Base-by-base conservation (phyloP, 2,797 vertebrate genomes). In the Luscinia megarhynchos region DNA sequence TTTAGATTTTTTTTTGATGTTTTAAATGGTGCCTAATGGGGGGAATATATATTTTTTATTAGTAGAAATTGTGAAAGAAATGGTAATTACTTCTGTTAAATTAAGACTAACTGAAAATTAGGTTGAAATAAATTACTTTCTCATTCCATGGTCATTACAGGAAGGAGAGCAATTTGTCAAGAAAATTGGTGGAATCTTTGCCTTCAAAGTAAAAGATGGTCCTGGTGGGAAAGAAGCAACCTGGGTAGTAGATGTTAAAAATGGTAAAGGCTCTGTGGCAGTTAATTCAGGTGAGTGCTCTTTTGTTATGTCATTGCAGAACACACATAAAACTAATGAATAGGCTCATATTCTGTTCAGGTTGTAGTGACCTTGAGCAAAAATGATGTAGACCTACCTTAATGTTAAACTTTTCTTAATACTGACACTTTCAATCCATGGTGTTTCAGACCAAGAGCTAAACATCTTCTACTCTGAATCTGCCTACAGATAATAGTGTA, bases 171-270 rank as follows among this genome's bases (percentile, higher is more conserved):
- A 98, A 5, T 98, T 98, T 70, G 99, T 99, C 51, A 99, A 99
- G 98, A 99, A 99, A 97, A 98, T 99, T 2, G 98, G 98, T 30
- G 99, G 98, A 41, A 93, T 99, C 84, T 99, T 99, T 96, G 98
- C 98, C 55, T 99, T 99, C 87, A 98, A 99, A 95, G 98, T 99
- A 95, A 99, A 98, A 95, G 98, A 98, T 24, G 99, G 99, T 41
- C 99, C 99, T 4, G 98, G 75, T 6, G 99, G 99, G 58, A 98
- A 98, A 94, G 98, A 99, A 95, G 99, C 98, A 15, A 98, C 98
- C n/a, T 99, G 99, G 99, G 63, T 99, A 8, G 99, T 99, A 41
- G 99, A 99, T 53, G 99, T 99, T 96, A 99, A 99, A 96, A 99
- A 99, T 2, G 99, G 99, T 66, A 99, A 97, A 95, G 99, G 99